Percentiles rank a stretch among this genome's conserved stretches.
Evolutionary conservation across 1,140 invertebrate species (phyloP).

Genomic region (Halictus rubicundus): DNA sequence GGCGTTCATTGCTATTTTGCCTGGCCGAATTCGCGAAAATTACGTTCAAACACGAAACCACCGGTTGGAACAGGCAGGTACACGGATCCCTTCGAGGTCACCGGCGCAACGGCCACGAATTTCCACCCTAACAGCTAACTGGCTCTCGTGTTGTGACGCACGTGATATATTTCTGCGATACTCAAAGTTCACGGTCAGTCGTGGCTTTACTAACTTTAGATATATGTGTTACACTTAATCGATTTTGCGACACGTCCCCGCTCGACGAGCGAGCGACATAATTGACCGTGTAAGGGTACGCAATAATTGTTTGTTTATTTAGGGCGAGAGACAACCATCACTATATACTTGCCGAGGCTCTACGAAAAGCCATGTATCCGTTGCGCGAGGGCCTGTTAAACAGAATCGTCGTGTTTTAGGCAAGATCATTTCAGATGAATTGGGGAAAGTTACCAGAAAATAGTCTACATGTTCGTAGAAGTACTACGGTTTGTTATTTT

Average conservation of each 20-base stretch:
- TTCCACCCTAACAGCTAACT: not conserved
- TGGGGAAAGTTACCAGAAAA: too few species aligned
- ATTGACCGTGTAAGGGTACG: slow-evolving; percentile 3
- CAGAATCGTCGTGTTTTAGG: too few species aligned
- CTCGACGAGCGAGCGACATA: slow-evolving; percentile 10
- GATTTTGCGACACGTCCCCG: slow-evolving; percentile 15
- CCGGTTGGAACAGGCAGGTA: too few species aligned
- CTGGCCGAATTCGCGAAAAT: not conserved
- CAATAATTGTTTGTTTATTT: slow-evolving; percentile 11
- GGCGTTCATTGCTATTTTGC: slow-evolving; percentile 68
- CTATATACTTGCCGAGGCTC: too few species aligned
- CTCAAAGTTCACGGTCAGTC: slow-evolving; percentile 39
- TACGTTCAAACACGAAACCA: not conserved
- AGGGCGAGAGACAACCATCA: not conserved
- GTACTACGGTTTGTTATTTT: too few species aligned
- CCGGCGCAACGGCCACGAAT: not conserved
- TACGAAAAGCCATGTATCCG: not conserved
- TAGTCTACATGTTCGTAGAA: too few species aligned
- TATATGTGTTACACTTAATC: slow-evolving; percentile 30
- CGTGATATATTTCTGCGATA: slow-evolving; percentile 33
- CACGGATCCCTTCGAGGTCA: not conserved
- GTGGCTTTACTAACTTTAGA: slow-evolving; percentile 47
- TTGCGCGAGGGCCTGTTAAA: too few species aligned
- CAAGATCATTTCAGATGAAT: too few species aligned
- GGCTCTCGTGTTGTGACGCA: slow-evolving; percentile 17